Percentiles rank a stretch among this genome's conserved stretches.
Conservation (phyloP, 2,113 vertebrate species). For the Nicator chloris region DNA sequence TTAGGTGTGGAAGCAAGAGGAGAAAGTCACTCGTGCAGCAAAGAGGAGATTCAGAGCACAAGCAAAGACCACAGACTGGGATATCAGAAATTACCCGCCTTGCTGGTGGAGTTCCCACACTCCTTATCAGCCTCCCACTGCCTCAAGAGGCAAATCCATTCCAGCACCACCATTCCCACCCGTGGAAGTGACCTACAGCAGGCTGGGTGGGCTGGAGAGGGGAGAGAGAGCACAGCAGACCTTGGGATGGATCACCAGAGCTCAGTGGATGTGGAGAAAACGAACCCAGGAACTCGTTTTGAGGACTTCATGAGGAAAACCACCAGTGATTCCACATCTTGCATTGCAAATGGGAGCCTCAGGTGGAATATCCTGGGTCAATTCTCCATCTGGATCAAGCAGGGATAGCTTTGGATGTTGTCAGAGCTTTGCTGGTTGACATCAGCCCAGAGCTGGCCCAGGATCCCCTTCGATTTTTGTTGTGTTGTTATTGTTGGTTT, state of each 20-base stretch:
- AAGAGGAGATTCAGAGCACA: not conserved
- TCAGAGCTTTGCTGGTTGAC: not conserved
- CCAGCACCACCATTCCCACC: not conserved
- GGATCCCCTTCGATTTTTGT: not conserved
- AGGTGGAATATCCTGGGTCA: accelerated
- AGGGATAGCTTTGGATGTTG: not conserved
- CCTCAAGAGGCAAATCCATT: not conserved
- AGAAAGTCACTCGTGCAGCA: not conserved
- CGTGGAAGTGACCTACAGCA: accelerated
- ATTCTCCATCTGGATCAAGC: not conserved
- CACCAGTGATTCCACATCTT: accelerated
- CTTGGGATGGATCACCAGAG: not conserved
- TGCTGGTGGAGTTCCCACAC: not conserved
- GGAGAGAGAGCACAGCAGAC: accelerated
- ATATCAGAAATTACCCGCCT: not conserved
- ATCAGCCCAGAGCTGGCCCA: not conserved
- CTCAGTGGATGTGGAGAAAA: not conserved
- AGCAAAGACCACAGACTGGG: not conserved
- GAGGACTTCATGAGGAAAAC: not conserved
- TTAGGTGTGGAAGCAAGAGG: not conserved
- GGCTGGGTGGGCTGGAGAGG: not conserved
- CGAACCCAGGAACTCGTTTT: not conserved
- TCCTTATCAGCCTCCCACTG: not conserved
- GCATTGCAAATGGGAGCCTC: not conserved
- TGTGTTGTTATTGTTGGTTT: not conserved